Percentiles rank a stretch among this genome's conserved stretches.
Evolutionary conservation across 2,888 invertebrate genomes (phyloP).

Genomic region (Chymomyza amoena): DNA sequence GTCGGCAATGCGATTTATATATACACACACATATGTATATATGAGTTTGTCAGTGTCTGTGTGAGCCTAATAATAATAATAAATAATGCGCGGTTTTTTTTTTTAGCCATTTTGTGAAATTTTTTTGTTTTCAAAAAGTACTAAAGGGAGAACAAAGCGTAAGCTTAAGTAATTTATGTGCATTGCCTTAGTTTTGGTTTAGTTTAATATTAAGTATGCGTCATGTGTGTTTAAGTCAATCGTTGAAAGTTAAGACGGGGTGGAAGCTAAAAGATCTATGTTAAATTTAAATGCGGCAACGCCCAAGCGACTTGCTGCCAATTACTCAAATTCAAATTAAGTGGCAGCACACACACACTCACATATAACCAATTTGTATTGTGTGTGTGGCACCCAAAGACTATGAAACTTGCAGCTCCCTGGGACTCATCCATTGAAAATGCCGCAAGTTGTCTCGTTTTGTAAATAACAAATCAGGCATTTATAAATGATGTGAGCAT

Average conservation of each 20-base stretch:
- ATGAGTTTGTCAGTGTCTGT: not conserved
- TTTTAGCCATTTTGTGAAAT: not conserved
- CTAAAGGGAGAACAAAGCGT: slow-evolving; percentile 52
- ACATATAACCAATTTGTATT: not conserved
- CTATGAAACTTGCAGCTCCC: not conserved
- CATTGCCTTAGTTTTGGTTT: not conserved
- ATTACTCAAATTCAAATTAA: slow-evolving; percentile 72
- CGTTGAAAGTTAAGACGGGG: not conserved
- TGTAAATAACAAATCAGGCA: slow-evolving; percentile 78
- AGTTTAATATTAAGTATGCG: slow-evolving; percentile 45
- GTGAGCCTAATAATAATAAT: slow-evolving; percentile 62
- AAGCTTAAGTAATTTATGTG: slow-evolving; percentile 29
- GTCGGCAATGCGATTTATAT: slow-evolving; percentile 44
- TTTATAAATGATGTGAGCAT: slow-evolving; percentile 78
- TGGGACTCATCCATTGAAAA: slow-evolving; percentile 22
- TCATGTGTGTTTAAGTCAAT: slow-evolving; percentile 28
- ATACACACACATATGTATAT: not conserved
- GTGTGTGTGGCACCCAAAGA: slow-evolving; percentile 10
- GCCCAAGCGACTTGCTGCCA: slow-evolving; percentile 38
- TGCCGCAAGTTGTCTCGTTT: slow-evolving; percentile 74
- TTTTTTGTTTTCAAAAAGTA: slow-evolving; percentile 34
- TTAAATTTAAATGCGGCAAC: not conserved
- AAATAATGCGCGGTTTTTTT: slow-evolving; percentile 42
- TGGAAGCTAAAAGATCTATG: not conserved
- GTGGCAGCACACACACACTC: slow-evolving; percentile 44